Percentiles rank a stretch among this genome's conserved stretches.
Conservation (phyloP, 2,888 invertebrate species). For the Eudemis profundana region DNA sequence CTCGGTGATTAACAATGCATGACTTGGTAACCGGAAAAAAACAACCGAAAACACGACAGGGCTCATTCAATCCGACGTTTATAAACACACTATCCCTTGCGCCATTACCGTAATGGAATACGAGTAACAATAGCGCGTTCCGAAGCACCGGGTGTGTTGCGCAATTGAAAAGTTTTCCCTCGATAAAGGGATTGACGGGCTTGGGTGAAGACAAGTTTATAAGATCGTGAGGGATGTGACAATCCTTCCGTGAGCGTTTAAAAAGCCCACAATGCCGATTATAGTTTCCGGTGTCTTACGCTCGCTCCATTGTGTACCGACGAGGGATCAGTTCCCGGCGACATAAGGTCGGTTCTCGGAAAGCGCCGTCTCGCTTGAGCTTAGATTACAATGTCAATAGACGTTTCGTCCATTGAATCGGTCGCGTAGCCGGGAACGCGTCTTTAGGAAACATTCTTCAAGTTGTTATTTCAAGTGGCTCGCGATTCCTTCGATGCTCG, state of each 20-base stretch:
- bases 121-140: conserved; percentile 54
- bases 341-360: conserved; percentile 68
- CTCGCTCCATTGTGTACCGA: conserved; percentile 65
- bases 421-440: conserved; percentile 55
- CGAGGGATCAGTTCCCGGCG: conserved; percentile 60
- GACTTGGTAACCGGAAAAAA: conserved; percentile 52
- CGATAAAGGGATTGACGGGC: conserved; percentile 23
- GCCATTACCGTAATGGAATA: conserved; percentile 58
- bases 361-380: conserved; percentile 60
- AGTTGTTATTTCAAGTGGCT: conserved; percentile 49
- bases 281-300: conserved; percentile 77
- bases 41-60: conserved; percentile 46
- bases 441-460: conserved; percentile 56
- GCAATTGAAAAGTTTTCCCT: conserved; percentile 52
- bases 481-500: conserved; percentile 30
- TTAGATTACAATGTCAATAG: conserved; percentile 77
- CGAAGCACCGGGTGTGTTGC: conserved; percentile 56
- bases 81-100: conserved; percentile 54
- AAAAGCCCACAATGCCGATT: conserved; percentile 72
- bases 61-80: conserved; percentile 53
- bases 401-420: conserved; percentile 63
- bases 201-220: conserved; percentile 57
- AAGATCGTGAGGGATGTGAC: conserved; percentile 58
- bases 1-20: conserved; percentile 70
- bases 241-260: conserved; percentile 55